These are phyloP conservation scores for Cyphomyrus plagiostoma DNA, from an alignment of 2,113 vertebrate genomes.

Conservation along the genomic window DNA sequence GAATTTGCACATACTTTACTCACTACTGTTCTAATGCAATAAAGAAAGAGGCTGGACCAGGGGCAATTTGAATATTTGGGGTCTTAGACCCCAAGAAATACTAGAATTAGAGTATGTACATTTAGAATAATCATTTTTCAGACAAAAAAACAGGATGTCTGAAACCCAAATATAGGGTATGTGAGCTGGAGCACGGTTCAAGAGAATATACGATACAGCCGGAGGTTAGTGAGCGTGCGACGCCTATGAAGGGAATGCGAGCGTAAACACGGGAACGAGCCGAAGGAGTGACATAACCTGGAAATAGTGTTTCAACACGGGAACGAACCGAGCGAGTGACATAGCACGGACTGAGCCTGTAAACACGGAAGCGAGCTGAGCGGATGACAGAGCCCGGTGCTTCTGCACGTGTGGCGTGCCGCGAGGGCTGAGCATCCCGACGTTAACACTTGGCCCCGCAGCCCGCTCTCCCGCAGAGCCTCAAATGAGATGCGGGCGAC, in stretches of 20 bases:
- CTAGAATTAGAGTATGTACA: neutral
- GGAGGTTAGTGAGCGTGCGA: neutral
- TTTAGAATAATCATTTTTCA: neutral
- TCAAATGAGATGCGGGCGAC: conserved; percentile 24
- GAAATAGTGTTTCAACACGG: neutral
- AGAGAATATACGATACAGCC: neutral
- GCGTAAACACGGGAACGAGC: neutral
- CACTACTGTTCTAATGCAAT: neutral
- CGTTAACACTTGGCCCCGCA: conserved; percentile 34
- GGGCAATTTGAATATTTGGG: neutral
- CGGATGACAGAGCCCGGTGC: neutral
- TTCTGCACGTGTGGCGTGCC: neutral
- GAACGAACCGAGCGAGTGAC: neutral
- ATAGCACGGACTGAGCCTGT: neutral
- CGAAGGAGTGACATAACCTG: neutral
- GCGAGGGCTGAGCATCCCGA: conserved; percentile 31
- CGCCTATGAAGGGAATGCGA: neutral
- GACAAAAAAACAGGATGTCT: neutral
- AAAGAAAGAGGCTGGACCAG: neutral
- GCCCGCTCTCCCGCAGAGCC: conserved; percentile 26
- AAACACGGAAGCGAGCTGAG: neutral
- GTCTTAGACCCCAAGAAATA: neutral
- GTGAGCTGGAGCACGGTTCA: neutral
- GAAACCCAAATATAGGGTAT: neutral
- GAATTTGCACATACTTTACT: neutral